phyloP scores from a whole-genome alignment of 2,797 vertebrate genomes.

The Hirundo rustica region DNA sequence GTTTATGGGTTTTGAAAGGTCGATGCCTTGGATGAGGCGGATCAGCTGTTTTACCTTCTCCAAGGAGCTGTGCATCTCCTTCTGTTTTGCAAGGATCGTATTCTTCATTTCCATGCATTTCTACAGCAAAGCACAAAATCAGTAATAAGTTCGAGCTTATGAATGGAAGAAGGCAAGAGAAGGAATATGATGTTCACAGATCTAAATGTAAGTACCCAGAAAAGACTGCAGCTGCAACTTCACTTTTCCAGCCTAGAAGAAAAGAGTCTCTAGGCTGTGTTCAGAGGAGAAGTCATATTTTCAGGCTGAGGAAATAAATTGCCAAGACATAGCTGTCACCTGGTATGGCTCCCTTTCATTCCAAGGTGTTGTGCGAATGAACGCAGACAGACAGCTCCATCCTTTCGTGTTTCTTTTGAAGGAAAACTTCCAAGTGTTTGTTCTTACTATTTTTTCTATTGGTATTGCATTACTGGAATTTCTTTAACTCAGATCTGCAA shows the following conservation, averaged over 20 bases:
- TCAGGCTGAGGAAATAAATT: background rate
- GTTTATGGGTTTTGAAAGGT: constrained; percentile 89
- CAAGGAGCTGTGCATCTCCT: constrained; percentile 97
- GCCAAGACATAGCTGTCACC: background rate
- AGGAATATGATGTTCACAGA: background rate
- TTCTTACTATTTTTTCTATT: background rate
- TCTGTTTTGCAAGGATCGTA: constrained; percentile 92
- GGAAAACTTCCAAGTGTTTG: background rate
- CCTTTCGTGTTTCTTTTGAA: background rate
- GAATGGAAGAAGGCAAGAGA: background rate
- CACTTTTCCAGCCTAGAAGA: background rate
- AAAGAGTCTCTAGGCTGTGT: background rate
- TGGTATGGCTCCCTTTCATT: background rate
- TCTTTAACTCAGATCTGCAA: constrained; percentile 34
- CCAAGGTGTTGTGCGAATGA: background rate
- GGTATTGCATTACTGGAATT: background rate
- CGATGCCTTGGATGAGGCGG: constrained; percentile 96
- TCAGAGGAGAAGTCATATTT: background rate
- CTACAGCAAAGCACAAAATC: constrained; percentile 74
- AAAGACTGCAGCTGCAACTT: background rate
- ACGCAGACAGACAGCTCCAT: background rate
- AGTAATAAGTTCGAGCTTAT: background rate
- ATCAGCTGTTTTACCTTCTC: constrained; percentile 97
- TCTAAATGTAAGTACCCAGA: background rate
- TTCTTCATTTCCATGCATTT: constrained; percentile 99